Conservation (phyloP, 1,140 invertebrate species). For the Saccostrea echinata region DNA sequence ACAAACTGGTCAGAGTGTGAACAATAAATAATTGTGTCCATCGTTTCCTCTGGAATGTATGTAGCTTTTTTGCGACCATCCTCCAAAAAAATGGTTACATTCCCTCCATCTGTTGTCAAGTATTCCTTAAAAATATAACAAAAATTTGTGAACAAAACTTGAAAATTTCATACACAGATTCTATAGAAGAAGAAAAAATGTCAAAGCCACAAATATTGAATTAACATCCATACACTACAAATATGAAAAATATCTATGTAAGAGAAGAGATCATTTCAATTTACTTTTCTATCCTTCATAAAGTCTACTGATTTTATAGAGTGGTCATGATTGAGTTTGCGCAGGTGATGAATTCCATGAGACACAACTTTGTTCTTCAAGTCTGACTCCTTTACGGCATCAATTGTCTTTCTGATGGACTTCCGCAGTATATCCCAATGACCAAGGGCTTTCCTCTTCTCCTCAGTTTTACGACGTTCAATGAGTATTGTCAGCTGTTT, state of each 20-base stretch:
- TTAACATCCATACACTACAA: not conserved
- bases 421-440: constrained; percentile 73
- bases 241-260: not conserved
- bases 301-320: constrained; percentile 68
- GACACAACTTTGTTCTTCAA: constrained; percentile 67
- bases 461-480: constrained; percentile 61
- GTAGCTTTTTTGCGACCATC: constrained; percentile 72
- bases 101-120: constrained; percentile 72
- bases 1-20: constrained; percentile 74
- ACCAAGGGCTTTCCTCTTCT: constrained; percentile 65
- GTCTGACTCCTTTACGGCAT: constrained; percentile 70
- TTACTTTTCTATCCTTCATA: constrained; percentile 71
- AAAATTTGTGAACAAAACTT: no score
- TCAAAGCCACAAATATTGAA: no score
- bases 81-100: constrained; percentile 70
- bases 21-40: constrained; percentile 73
- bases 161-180: not conserved
- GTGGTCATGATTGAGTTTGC: constrained; percentile 72
- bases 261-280: not conserved
- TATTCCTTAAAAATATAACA: constrained; percentile 73
- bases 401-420: constrained; percentile 68
- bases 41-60: constrained; percentile 66
- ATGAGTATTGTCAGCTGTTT: constrained; percentile 69
- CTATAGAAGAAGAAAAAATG: not conserved
- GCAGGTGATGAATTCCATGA: constrained; percentile 75